Evolutionary conservation across 2,888 invertebrate genomes (phyloP).

Genomic region (Cephonodes hylas): DNA sequence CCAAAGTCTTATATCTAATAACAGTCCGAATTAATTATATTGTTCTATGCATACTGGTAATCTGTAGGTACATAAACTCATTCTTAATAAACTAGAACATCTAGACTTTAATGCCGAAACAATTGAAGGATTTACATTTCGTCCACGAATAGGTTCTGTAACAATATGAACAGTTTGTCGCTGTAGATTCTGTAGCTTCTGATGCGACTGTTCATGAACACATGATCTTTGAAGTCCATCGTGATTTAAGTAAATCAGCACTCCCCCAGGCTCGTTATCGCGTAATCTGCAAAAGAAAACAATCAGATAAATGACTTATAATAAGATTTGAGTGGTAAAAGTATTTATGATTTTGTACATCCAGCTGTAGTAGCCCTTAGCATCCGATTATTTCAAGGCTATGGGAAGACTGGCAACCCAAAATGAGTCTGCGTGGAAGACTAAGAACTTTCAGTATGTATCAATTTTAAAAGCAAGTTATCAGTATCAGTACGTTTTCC

Average conservation of each 20-base stretch:
- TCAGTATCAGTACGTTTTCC: too few species aligned
- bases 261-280: slow-evolving; percentile 79
- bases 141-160: neutral
- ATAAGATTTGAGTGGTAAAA: too few species aligned
- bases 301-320: neutral
- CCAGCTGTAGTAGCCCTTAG: too few species aligned
- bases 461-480: too few species aligned
- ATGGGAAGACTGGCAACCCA: too few species aligned
- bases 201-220: neutral
- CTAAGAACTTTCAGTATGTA: too few species aligned
- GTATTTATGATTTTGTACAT: too few species aligned
- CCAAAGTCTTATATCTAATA: slow-evolving; percentile 31
- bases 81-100: neutral
- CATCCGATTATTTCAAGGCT: too few species aligned
- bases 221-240: slow-evolving; percentile 8
- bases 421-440: too few species aligned
- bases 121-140: neutral
- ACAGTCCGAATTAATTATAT: slow-evolving; percentile 7
- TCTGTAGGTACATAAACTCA: neutral
- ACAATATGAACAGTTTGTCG: neutral
- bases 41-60: slow-evolving; percentile 3
- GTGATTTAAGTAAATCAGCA: slow-evolving; percentile 56
- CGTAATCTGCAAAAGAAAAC: slow-evolving; percentile 73
- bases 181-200: neutral
- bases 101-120: neutral